phyloP scores from a whole-genome alignment of 1,140 invertebrate species.

The Triops longicaudatus region DNA sequence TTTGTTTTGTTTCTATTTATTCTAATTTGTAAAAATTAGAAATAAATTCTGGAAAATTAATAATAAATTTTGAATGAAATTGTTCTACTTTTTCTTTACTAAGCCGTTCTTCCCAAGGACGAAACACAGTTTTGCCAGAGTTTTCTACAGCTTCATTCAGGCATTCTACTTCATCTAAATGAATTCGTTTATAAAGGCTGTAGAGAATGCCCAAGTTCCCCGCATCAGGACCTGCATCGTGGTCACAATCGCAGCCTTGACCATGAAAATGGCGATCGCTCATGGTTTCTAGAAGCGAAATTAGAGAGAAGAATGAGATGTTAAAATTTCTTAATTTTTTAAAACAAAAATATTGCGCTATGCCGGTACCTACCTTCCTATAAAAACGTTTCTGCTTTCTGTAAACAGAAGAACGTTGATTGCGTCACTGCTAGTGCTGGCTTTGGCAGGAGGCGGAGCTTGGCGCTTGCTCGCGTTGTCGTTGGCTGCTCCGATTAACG shows the following conservation, averaged over 20 bases:
- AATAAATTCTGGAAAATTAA: conserved; percentile 16
- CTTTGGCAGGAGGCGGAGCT: too few species aligned
- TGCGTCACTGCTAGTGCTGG: too few species aligned
- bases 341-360: too few species aligned
- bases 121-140: conserved; percentile 80
- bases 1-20: too few species aligned
- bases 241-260: conserved; percentile 39
- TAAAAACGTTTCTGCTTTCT: too few species aligned
- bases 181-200: conserved; percentile 81
- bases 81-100: conserved; percentile 59
- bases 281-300: not conserved
- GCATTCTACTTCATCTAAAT: conserved; percentile 78
- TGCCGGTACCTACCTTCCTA: too few species aligned
- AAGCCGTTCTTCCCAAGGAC: conserved; percentile 78
- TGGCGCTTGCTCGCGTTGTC: too few species aligned
- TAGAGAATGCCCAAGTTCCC: conserved; percentile 73
- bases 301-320: too few species aligned
- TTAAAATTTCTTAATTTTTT: too few species aligned
- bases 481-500: too few species aligned
- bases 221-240: conserved; percentile 47
- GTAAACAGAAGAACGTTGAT: too few species aligned
- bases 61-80: conserved; percentile 23
- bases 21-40: too few species aligned
- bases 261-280: conserved; percentile 32
- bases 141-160: conserved; percentile 79